Evolutionary conservation across 2,113 vertebrate genomes (phyloP), one percentile per base, ranked within the genome.

Genomic region (Phoenicopterus ruber): DNA sequence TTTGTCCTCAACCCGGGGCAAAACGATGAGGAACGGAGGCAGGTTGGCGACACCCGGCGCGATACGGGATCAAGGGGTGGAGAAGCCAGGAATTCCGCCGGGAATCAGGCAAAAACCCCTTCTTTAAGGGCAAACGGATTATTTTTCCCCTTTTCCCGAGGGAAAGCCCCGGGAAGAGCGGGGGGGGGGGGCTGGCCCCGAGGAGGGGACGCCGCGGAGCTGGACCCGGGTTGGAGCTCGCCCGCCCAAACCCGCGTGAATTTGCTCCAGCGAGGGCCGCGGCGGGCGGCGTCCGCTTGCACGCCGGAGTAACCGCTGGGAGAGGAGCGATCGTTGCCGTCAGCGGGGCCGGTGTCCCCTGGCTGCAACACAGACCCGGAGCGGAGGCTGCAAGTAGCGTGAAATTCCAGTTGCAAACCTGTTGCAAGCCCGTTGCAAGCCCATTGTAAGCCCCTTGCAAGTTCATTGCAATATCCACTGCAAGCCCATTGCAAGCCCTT

Each of bases 311-410:
- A 49, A 88, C 62, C 0, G 0, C n/a, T 34, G 8, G 29, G 32
- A 81, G 50, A 3, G 22, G 44, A 44, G 31, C 2, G 10, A 11
- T 12, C 57, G 22, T n/a, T 36, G 44, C 17, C 26, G 13, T 17
- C 11, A 61, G 14, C 7, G 5, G 20, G n/a, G 8, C 20, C 12
- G 59, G 3, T 76, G 88, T 76, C 32, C 32, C 79, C 31, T 18
- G 9, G 40, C 26, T 22, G 22, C 12, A 7, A 44, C 4, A 17
- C 36, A 44, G 11, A 57, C 5, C 31, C 1, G 0, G 8, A 32
- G 11, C 3, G 0, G 54, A 44, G 29, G 7, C 26, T 7, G 62
- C 38, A 70, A 79, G 21, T 11, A 25, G 2, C 46, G 13, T 10
- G 12, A 7, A n/a, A 82, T 32, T 57, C 74, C n/a, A n/a, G n/a